Base-by-base conservation (phyloP, 2,888 invertebrate genomes). In the Pseudococcus longispinus region DNA sequence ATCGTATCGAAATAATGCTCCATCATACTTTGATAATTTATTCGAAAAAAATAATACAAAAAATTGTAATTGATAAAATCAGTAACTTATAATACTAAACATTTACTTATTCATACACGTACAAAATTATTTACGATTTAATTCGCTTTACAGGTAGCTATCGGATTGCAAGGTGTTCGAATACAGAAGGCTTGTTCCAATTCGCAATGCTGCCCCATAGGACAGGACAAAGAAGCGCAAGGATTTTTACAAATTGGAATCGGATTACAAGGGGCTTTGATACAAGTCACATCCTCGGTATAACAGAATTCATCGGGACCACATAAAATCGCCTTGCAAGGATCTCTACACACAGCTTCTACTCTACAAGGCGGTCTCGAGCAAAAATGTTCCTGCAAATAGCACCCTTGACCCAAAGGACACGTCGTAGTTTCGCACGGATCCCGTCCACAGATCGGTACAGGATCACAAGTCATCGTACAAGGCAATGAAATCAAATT, bases 241-340 rank as follows among this genome's bases (percentile, higher is more conserved):
- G 85, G 85, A 44, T 85, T 46, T 15, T 44, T 37, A 70, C 85
- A 85, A 29, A 2, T 13, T 1, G 85, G 44, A 20, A 85, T 46
- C 23, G 85, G 85, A 85, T 70, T 23, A n/a, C 85, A 85, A 26
- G 85, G 85, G 44, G 85, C 85, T 26, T 42, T 70, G 20, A 85
- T 74, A 85, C 85, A 85, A 5, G 60, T 37, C 6, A 85, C 74
- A 23, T 70, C 44, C 26, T 74, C 42, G 18, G 85, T 32, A 42
- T 85, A 85, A 18, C 85, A 85, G 20, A 44, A 85, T 60, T 84
- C 84, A 42, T 23, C 42, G n/a, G 55, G 42, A 8, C 32, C 32
- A 26, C 84, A 84, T 26, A 23, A 11, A 9, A 65, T 29, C 15
- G n/a, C 42, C 20, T 11, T 65, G 23, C 84, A 84, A 15, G 84